These are phyloP conservation scores for Lobophora halterata DNA, from an alignment of 2,888 invertebrate species.

Conservation along the genomic window DNA sequence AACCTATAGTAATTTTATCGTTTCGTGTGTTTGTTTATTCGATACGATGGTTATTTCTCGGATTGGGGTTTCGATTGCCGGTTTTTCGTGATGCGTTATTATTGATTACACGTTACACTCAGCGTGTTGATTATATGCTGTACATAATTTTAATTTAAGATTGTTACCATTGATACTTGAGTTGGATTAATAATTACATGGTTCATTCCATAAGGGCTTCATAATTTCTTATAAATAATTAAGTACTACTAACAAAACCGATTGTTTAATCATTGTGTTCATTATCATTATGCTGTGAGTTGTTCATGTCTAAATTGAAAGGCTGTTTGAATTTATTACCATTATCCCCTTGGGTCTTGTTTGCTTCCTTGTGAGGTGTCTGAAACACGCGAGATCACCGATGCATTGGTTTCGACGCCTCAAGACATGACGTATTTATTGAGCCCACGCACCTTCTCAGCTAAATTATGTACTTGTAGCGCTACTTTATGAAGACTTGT, in stretches of 20 bases:
- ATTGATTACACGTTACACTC: constrained; percentile 68
- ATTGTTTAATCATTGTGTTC: background rate
- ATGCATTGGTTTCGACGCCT: constrained; percentile 55
- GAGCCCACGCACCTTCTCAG: constrained; percentile 34
- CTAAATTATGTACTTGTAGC: constrained; percentile 31
- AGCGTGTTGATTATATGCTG: constrained; percentile 69
- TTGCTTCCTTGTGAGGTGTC: constrained; percentile 64
- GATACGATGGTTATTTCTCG: constrained; percentile 60
- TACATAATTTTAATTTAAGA: constrained; percentile 63
- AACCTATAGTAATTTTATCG: constrained; percentile 65
- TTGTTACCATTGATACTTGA: constrained; percentile 43
- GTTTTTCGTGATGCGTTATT: constrained; percentile 60
- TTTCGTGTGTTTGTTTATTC: constrained; percentile 67
- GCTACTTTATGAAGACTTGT: constrained; percentile 35
- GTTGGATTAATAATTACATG: constrained; percentile 38
- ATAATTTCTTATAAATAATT: too few species aligned
- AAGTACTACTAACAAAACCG: constrained; percentile 28
- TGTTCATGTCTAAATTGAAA: constrained; percentile 56
- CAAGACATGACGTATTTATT: constrained; percentile 64
- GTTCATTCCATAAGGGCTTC: constrained; percentile 24
- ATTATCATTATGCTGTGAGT: constrained; percentile 41
- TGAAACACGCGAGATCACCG: constrained; percentile 46
- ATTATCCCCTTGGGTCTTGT: constrained; percentile 62
- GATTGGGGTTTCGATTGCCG: constrained; percentile 54
- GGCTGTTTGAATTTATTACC: constrained; percentile 65